A percentile compares a stretch with the other conserved stretches of the same genome.
These are phyloP conservation scores for Diarsia dahlii DNA, from an alignment of 2,888 invertebrate genomes.

Conservation along the genomic window DNA sequence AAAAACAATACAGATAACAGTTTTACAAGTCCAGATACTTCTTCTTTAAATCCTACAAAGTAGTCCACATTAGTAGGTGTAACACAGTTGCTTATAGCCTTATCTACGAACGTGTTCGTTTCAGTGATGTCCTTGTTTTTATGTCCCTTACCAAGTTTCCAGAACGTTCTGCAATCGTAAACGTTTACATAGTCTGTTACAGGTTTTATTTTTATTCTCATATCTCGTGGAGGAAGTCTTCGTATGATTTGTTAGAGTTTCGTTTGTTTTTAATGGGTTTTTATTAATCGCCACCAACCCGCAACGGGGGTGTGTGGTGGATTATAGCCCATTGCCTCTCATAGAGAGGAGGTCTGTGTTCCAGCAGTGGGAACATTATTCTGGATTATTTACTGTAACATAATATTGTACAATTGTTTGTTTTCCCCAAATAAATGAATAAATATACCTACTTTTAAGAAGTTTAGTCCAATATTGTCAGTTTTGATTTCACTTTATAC, in stretches of 20 bases:
- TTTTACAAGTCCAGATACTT: background rate
- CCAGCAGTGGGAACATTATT: too few relatives aligned
- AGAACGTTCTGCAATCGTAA: conserved; percentile 43
- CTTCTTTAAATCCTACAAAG: conserved; percentile 40
- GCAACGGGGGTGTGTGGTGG: too few relatives aligned
- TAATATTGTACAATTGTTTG: too few relatives aligned
- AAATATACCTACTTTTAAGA: too few relatives aligned
- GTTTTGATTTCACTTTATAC: too few relatives aligned
- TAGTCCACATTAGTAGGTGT: conserved; percentile 56
- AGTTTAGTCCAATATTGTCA: too few relatives aligned
- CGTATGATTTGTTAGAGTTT: background rate
- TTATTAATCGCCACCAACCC: background rate
- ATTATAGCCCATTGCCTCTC: too few relatives aligned
- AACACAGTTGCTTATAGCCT: conserved; percentile 58
- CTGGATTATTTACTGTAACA: too few relatives aligned
- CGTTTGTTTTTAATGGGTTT: background rate
- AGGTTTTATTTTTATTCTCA: conserved; percentile 30
- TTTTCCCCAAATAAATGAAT: too few relatives aligned
- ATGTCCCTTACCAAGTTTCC: conserved; percentile 45
- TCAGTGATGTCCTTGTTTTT: conserved; percentile 53
- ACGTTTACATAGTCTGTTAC: conserved; percentile 54
- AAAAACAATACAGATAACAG: conserved; percentile 1
- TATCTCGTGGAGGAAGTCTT: background rate
- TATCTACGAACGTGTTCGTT: conserved; percentile 55
- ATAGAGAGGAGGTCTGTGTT: too few relatives aligned